These are phyloP conservation scores for Sialia sialis DNA, from an alignment of 2,113 vertebrate species.

Conservation along the genomic window DNA sequence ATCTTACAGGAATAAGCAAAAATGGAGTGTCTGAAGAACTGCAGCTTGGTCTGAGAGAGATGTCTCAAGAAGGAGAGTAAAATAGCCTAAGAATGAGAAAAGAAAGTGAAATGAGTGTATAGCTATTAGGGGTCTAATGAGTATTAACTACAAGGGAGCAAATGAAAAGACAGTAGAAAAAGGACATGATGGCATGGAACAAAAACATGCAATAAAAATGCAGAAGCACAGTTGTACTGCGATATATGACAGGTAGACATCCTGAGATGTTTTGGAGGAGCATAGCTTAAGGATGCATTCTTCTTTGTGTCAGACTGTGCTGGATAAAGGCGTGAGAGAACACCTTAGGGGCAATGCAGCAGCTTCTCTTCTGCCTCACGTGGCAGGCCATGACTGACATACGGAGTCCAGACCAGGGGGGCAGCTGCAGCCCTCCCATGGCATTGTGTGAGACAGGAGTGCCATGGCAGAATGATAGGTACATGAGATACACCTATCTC, in stretches of 20 bases:
- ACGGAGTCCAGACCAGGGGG: neutral
- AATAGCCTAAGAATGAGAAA: neutral
- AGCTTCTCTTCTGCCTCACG: neutral
- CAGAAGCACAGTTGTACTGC: neutral
- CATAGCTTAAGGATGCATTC: neutral
- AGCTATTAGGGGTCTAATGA: neutral
- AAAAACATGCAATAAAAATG: neutral
- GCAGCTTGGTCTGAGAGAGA: neutral
- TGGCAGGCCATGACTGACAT: neutral
- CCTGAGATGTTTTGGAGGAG: neutral
- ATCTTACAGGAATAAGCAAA: neutral
- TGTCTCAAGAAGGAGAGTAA: neutral
- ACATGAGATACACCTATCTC: neutral
- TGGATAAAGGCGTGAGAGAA: accelerated
- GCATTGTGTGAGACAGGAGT: neutral
- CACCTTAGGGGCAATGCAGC: neutral
- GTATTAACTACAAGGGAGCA: neutral
- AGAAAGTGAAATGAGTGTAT: neutral
- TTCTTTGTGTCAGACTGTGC: neutral
- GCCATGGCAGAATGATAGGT: neutral
- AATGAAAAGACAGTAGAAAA: neutral
- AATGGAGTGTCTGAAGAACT: neutral
- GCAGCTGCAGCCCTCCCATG: neutral
- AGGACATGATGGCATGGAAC: neutral
- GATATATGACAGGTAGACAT: neutral